Evolutionary conservation across 2,113 vertebrate species (phyloP).

Genomic region (Epinephelus cyanopodus): DNA sequence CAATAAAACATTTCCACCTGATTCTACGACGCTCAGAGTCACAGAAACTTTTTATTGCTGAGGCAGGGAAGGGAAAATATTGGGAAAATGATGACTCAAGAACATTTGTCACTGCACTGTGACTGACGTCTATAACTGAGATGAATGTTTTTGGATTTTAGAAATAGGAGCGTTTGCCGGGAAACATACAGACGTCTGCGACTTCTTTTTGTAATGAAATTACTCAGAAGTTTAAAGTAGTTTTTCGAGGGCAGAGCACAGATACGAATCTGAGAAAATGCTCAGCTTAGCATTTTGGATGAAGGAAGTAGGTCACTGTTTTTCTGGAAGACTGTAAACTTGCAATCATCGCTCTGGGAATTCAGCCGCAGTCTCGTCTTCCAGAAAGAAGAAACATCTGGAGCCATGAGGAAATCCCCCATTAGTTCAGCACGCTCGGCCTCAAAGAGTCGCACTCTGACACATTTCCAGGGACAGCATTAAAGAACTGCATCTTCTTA

Average conservation of each 20-base stretch:
- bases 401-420: constrained; percentile 61
- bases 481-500: not conserved
- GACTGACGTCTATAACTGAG: constrained; percentile 3
- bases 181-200: not conserved
- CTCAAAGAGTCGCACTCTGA: constrained; percentile 19
- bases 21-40: constrained; percentile 16
- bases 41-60: constrained; percentile 43
- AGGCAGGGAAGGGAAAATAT: constrained; percentile 9
- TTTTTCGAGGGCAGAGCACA: constrained; percentile 10
- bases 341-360: constrained; percentile 58
- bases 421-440: constrained; percentile 53
- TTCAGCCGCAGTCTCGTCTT: constrained; percentile 49
- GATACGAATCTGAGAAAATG: constrained; percentile 9
- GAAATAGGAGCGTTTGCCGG: not conserved
- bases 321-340: constrained; percentile 9
- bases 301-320: constrained; percentile 59
- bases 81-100: constrained; percentile 13
- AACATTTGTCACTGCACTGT: constrained; percentile 2
- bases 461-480: not conserved
- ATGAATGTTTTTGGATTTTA: not conserved
- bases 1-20: constrained; percentile 87
- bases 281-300: constrained; percentile 6
- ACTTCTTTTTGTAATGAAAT: not conserved
- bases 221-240: not conserved
- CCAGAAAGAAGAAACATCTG: constrained; percentile 72